These are phyloP conservation scores for Verasper variegatus DNA, from an alignment of 2,113 vertebrate species.

Conservation along the genomic window DNA sequence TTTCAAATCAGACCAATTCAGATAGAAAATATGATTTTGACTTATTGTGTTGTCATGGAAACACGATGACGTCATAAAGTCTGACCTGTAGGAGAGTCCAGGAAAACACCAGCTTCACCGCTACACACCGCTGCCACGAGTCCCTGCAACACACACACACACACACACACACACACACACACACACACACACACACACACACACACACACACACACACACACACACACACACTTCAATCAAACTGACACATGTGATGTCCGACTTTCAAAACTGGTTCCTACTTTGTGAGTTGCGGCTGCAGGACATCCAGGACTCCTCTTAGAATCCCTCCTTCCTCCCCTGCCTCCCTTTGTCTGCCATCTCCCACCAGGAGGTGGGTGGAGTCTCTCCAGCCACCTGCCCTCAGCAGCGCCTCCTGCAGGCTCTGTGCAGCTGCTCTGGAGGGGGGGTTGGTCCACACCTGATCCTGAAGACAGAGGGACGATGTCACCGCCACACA, in stretches of 20 bases:
- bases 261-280: neutral
- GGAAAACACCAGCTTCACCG: conserved; percentile 52
- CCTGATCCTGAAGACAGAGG: conserved; percentile 40
- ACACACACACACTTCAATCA: neutral
- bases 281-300: conserved; percentile 69
- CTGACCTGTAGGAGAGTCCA: conserved; percentile 73
- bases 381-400: conserved; percentile 66
- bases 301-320: conserved; percentile 66
- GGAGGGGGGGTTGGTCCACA: conserved; percentile 59
- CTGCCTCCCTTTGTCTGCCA: neutral
- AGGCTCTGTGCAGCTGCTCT: conserved; percentile 41
- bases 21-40: no score
- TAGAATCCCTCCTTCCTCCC: conserved; percentile 32
- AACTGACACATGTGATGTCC: neutral
- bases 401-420: conserved; percentile 53
- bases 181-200: conserved; percentile 12
- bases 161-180: no score
- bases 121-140: conserved; percentile 39
- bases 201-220: neutral
- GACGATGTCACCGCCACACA: neutral
- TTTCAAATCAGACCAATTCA: no score
- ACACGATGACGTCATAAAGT: no score
- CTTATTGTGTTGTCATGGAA: no score
- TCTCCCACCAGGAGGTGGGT: conserved; percentile 63
- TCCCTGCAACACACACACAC: conserved; percentile 35